Percentiles rank a stretch among this genome's conserved stretches.
These are phyloP conservation scores for Miltochrista miniata DNA, from an alignment of 2,888 invertebrate genomes.

Conservation along the genomic window DNA sequence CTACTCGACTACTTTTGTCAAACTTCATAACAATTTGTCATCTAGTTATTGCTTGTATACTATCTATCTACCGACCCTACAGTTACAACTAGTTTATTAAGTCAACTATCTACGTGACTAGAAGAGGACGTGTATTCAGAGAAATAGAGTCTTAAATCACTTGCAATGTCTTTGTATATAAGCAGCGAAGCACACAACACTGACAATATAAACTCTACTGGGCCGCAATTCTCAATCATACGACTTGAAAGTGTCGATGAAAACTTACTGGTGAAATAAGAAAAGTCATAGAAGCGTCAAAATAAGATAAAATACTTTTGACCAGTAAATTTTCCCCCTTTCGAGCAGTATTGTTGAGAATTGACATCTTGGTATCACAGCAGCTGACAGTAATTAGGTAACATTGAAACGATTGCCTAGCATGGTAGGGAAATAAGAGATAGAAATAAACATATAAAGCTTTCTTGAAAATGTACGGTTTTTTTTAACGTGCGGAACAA, in stretches of 20 bases:
- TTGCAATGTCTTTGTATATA: slow-evolving; percentile 38
- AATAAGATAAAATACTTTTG: too few relatives aligned
- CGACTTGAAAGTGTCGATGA: too few relatives aligned
- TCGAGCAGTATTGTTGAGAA: too few relatives aligned
- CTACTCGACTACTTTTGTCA: slow-evolving; percentile 59
- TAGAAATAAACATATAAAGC: background rate
- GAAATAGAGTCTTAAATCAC: slow-evolving; percentile 27
- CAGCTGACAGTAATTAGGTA: slow-evolving; percentile 9
- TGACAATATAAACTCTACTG: slow-evolving; percentile 45
- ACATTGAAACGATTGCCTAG: slow-evolving; percentile 3
- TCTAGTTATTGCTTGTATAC: slow-evolving; percentile 77
- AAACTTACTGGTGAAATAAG: too few relatives aligned
- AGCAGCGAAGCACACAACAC: slow-evolving; percentile 57
- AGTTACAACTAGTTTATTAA: slow-evolving; percentile 46
- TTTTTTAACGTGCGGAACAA: too few relatives aligned
- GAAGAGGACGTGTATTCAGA: slow-evolving; percentile 34
- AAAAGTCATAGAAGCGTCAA: too few relatives aligned
- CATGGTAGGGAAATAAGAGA: slow-evolving; percentile 1
- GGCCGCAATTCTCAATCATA: too few relatives aligned
- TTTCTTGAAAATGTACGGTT: too few relatives aligned
- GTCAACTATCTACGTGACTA: slow-evolving; percentile 45
- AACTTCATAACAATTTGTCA: slow-evolving; percentile 62
- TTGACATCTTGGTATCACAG: slow-evolving; percentile 1
- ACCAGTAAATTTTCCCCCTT: too few relatives aligned
- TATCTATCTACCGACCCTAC: slow-evolving; percentile 66